Evolutionary conservation across 2,113 vertebrate species (phyloP).

Genomic region (Plestiodon gilberti): DNA sequence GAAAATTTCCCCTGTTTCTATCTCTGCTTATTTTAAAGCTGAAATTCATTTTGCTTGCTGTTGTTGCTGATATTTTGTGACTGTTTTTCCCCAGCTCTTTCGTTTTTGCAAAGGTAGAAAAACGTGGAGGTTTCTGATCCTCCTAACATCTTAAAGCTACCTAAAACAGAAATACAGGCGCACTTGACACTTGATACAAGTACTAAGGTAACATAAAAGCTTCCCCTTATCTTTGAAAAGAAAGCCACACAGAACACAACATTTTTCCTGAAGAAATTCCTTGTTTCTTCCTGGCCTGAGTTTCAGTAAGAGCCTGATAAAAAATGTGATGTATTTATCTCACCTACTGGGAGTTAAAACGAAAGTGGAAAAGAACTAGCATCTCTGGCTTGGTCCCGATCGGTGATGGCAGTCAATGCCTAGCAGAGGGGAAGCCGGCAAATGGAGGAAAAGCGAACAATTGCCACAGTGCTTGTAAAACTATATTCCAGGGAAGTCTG

Average conservation of each 20-base stretch:
- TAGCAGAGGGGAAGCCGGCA: neutral
- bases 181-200: slow-evolving; percentile 30
- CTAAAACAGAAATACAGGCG: slow-evolving; percentile 31
- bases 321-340: slow-evolving; percentile 13
- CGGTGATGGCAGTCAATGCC: slow-evolving; percentile 7
- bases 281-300: neutral
- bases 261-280: slow-evolving; percentile 14
- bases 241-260: neutral
- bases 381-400: neutral
- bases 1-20: neutral
- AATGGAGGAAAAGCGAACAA: neutral
- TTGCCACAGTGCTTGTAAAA: neutral
- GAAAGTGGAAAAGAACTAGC: slow-evolving; percentile 13
- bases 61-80: neutral
- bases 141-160: neutral
- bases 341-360: neutral
- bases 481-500: neutral
- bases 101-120: slow-evolving; percentile 17
- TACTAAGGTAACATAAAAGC: slow-evolving; percentile 8
- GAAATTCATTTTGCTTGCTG: neutral
- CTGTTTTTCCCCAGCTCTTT: neutral
- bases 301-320: slow-evolving; percentile 12
- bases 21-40: neutral
- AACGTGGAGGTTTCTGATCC: neutral
- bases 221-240: neutral